Conservation (phyloP, 2,113 vertebrate species). For the Chaetorhynchus papuensis region DNA sequence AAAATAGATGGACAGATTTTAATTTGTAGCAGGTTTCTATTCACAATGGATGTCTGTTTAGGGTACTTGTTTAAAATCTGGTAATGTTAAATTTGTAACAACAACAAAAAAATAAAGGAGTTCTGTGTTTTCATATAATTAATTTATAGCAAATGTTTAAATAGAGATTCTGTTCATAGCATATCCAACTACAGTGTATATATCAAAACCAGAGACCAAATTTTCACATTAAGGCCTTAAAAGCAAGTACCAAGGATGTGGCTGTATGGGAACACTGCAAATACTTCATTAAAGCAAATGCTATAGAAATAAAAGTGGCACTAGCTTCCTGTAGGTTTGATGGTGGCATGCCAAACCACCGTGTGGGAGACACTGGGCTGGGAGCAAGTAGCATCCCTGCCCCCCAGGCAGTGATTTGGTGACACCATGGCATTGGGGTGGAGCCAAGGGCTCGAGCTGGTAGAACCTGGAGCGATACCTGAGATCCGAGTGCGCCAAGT, state of each 20-base stretch:
- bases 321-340: background rate
- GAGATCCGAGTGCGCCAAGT: slow-evolving; percentile 68
- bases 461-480: slow-evolving; percentile 64
- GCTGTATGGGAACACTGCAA: slow-evolving; percentile 21
- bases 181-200: slow-evolving; percentile 31
- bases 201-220: slow-evolving; percentile 54
- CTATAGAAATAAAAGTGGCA: background rate
- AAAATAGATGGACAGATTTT: slow-evolving; percentile 58
- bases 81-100: slow-evolving; percentile 58
- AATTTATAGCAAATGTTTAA: slow-evolving; percentile 64
- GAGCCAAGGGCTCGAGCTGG: background rate
- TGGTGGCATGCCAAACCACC: background rate
- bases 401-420: background rate
- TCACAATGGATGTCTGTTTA: slow-evolving; percentile 59
- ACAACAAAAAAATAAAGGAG: slow-evolving; percentile 52
- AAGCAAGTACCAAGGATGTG: slow-evolving; percentile 32
- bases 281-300: background rate
- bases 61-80: slow-evolving; percentile 53
- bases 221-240: slow-evolving; percentile 21
- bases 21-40: slow-evolving; percentile 58
- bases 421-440: background rate
- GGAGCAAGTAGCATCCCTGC: background rate
- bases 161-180: slow-evolving; percentile 35
- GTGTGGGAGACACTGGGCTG: background rate
- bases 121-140: slow-evolving; percentile 54